Evolutionary conservation across 2,797 vertebrate species (phyloP).

Genomic region (Liparis tanakae): DNA sequence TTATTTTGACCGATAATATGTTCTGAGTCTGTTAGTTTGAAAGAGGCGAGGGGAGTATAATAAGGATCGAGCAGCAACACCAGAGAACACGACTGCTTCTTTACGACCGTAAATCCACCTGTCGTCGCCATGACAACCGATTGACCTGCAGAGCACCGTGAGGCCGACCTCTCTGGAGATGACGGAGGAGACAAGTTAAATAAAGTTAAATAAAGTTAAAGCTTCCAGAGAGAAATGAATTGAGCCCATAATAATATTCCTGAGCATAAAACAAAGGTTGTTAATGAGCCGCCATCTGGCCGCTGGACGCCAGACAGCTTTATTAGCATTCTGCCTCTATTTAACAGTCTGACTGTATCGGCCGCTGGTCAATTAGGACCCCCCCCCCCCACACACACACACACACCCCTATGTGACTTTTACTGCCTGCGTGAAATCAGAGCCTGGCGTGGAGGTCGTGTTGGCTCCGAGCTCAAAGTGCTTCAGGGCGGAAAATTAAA

Average conservation of each 20-base stretch:
- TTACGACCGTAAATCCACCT: too few species aligned
- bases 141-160: too few species aligned
- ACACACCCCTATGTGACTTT: conserved; percentile 33
- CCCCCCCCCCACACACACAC: conserved; percentile 31
- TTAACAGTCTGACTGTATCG: conserved; percentile 33
- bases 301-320: conserved; percentile 32
- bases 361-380: conserved; percentile 37
- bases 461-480: conserved; percentile 5
- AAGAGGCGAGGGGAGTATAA: too few species aligned
- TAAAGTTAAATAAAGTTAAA: too few species aligned
- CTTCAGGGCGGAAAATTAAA: conserved; percentile 2
- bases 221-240: background rate
- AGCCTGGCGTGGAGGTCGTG: background rate
- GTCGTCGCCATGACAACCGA: too few species aligned
- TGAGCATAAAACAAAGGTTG: conserved; percentile 29
- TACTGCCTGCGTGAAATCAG: conserved; percentile 26
- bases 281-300: conserved; percentile 54
- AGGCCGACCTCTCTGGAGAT: too few species aligned
- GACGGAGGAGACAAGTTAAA: too few species aligned
- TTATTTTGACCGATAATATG: background rate
- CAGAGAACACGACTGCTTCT: too few species aligned
- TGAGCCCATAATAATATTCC: conserved; percentile 13
- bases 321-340: conserved; percentile 49
- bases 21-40: background rate
- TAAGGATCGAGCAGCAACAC: too few species aligned